phyloP scores from a whole-genome alignment of 2,113 vertebrate genomes.

The Sceloporus tristichus region DNA sequence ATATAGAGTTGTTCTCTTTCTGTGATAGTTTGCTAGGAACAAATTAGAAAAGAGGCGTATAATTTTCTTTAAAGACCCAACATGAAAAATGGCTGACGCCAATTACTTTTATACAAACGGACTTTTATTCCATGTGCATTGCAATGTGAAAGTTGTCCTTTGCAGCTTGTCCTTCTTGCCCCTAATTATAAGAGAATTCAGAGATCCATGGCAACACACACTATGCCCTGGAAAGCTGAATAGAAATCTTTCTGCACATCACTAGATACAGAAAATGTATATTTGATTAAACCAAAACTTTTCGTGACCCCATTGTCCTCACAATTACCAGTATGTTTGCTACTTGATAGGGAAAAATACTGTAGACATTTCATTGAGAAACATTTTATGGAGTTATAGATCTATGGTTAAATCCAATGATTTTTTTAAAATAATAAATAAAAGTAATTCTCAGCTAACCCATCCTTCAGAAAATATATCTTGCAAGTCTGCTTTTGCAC shows the following conservation, averaged over 20 bases:
- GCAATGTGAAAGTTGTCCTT: conserved; percentile 11
- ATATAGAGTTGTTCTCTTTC: too few species aligned
- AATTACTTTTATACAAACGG: conserved; percentile 48
- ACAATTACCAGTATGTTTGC: background rate
- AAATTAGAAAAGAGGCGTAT: too few species aligned
- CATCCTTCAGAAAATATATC: background rate
- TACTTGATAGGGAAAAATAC: conserved; percentile 11
- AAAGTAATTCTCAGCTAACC: too few species aligned
- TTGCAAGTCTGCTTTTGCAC: background rate
- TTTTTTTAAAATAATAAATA: background rate
- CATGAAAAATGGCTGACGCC: conserved; percentile 9
- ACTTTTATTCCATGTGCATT: conserved; percentile 51
- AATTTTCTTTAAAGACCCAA: background rate
- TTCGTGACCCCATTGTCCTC: conserved; percentile 12
- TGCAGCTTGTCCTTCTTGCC: conserved; percentile 35
- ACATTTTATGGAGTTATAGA: conserved; percentile 32
- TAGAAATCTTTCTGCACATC: conserved; percentile 34
- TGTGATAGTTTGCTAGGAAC: background rate
- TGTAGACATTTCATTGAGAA: conserved; percentile 1
- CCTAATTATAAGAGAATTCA: conserved; percentile 40
- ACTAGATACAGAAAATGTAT: conserved; percentile 32
- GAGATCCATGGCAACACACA: conserved; percentile 28
- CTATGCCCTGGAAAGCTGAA: conserved; percentile 18
- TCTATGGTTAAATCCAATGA: background rate
- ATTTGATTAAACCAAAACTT: conserved; percentile 36